Conservation (phyloP, 2,888 invertebrate genomes). For the Mystacides longicornis region DNA sequence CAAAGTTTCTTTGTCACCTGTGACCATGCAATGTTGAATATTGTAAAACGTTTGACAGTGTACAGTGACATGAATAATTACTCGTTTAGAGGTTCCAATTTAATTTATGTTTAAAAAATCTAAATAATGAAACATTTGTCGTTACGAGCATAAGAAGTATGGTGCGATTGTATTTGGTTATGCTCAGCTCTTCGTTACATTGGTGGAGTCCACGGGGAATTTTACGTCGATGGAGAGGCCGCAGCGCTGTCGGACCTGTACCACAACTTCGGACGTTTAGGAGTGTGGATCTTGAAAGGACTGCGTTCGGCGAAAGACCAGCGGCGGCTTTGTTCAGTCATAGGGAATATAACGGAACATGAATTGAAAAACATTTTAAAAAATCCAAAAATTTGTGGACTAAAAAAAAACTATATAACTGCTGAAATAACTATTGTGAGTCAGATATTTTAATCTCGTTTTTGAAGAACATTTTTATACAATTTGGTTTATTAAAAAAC, state of each 20-base stretch:
- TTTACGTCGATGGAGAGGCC: constrained; percentile 36
- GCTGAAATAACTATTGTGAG: too few species aligned
- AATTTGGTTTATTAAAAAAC: too few species aligned
- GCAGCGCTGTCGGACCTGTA: constrained; percentile 37
- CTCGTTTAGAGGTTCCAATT: too few species aligned
- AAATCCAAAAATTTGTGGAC: neutral
- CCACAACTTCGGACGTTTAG: constrained; percentile 28
- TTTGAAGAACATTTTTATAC: too few species aligned
- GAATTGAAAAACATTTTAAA: neutral
- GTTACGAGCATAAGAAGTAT: constrained; percentile 15
- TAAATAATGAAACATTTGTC: constrained; percentile 1
- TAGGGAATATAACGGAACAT: constrained; percentile 11
- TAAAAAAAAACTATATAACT: too few species aligned
- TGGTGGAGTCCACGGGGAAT: constrained; percentile 14
- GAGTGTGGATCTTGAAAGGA: constrained; percentile 10
- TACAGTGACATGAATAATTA: too few species aligned
- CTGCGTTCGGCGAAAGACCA: constrained; percentile 17
- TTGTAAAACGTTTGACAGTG: too few species aligned
- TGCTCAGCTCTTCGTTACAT: constrained; percentile 8
- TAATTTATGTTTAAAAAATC: too few species aligned
- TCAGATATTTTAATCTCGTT: too few species aligned
- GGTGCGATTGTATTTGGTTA: constrained; percentile 20
- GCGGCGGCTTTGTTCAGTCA: constrained; percentile 13
- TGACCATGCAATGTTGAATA: too few species aligned
- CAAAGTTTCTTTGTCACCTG: too few species aligned